Conservation (phyloP, 1,140 invertebrate genomes). For the Cherax destructor region DNA sequence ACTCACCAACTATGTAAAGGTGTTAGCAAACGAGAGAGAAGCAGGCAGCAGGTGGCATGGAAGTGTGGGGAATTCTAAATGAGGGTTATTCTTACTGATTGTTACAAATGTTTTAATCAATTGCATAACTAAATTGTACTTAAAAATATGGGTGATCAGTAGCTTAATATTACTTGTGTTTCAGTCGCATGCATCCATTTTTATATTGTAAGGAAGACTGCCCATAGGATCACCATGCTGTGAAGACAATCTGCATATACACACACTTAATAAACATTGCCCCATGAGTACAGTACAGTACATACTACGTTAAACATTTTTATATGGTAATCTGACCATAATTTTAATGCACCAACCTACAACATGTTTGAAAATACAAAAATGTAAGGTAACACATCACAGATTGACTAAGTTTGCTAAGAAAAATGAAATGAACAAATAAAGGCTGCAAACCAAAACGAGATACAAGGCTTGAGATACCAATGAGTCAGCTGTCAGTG, state of each 20-base stretch:
- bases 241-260: no score
- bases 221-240: no score
- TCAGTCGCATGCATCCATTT: neutral
- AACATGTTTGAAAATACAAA: neutral
- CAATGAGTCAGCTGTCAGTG: no score
- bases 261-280: no score
- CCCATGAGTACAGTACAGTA: neutral
- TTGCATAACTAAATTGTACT: neutral
- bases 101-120: neutral
- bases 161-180: neutral
- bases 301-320: neutral
- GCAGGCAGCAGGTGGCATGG: neutral
- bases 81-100: neutral
- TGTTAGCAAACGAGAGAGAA: neutral
- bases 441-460: no score
- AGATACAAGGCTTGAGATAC: no score
- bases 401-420: no score
- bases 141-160: neutral
- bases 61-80: constrained; percentile 3
- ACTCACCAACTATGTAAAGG: neutral
- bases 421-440: no score
- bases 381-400: no score
- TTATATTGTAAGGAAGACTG: neutral
- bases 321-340: neutral
- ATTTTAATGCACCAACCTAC: neutral